Conservation (phyloP, 2,888 invertebrate species). For the Lasioglossum vierecki region DNA sequence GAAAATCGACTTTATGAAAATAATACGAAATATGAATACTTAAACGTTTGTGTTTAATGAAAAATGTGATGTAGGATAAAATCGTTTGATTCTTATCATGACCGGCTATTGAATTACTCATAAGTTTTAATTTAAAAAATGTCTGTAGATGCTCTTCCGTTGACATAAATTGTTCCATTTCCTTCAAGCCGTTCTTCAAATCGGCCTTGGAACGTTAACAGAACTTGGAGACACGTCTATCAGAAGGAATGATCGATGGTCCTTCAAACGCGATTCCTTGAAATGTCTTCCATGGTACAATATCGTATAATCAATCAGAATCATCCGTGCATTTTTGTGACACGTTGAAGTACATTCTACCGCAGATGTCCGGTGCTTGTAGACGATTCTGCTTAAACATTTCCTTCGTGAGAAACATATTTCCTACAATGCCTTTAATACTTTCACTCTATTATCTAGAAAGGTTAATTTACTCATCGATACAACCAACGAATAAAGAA, state of each 20-base stretch:
- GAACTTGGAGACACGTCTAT: slow-evolving; percentile 42
- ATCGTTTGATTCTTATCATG: not conserved
- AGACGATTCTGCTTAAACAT: not conserved
- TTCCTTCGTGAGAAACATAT: not conserved
- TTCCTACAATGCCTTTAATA: no score
- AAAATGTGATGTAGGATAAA: not conserved
- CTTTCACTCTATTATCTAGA: not conserved
- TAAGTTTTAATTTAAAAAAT: slow-evolving; percentile 21
- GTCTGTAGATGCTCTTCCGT: not conserved
- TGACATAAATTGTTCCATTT: slow-evolving; percentile 14
- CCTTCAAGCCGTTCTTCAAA: not conserved
- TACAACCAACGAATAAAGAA: not conserved
- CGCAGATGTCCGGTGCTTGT: not conserved
- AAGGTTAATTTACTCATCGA: not conserved
- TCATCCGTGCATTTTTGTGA: slow-evolving; percentile 19
- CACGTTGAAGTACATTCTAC: not conserved
- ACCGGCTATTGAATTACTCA: not conserved
- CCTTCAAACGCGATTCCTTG: slow-evolving; percentile 20
- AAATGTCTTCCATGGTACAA: slow-evolving; percentile 35
- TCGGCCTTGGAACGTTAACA: slow-evolving; percentile 28
- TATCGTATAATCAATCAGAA: slow-evolving; percentile 39
- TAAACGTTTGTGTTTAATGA: no score
- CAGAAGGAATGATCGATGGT: slow-evolving; percentile 50
- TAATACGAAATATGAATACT: not conserved
- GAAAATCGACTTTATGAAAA: not conserved